phyloP scores from a whole-genome alignment of 2,797 vertebrate species.

The Helarctos malayanus region DNA sequence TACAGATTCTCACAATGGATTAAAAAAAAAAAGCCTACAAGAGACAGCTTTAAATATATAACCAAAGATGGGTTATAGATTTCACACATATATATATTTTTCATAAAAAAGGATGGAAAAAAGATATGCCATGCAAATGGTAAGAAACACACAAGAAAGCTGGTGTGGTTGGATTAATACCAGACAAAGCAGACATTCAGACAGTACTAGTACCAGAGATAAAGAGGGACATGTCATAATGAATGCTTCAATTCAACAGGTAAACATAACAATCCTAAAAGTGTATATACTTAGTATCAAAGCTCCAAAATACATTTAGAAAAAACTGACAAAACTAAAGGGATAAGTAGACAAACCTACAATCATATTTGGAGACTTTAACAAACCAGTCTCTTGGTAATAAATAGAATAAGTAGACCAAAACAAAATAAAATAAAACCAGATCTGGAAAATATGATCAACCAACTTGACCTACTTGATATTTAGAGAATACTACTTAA shows the following conservation, averaged over 20 bases:
- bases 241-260: neutral
- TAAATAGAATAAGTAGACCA: neutral
- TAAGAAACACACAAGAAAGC: neutral
- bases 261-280: neutral
- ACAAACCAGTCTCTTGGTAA: neutral
- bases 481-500: neutral
- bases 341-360: neutral
- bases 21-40: neutral
- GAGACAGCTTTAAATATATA: neutral
- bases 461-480: neutral
- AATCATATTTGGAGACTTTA: neutral
- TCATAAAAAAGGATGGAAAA: neutral
- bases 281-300: neutral
- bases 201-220: neutral
- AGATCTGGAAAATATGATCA: constrained; percentile 6
- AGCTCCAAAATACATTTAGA: neutral
- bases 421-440: constrained; percentile 45
- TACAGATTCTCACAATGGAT: neutral
- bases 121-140: neutral
- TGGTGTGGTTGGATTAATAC: neutral
- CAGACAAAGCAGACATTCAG: neutral
- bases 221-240: neutral
- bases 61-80: neutral
- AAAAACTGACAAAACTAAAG: neutral
- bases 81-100: neutral